Percentiles rank a stretch among this genome's conserved stretches.
Evolutionary conservation across 2,888 invertebrate genomes (phyloP).

Genomic region (Euzetes globulus): DNA sequence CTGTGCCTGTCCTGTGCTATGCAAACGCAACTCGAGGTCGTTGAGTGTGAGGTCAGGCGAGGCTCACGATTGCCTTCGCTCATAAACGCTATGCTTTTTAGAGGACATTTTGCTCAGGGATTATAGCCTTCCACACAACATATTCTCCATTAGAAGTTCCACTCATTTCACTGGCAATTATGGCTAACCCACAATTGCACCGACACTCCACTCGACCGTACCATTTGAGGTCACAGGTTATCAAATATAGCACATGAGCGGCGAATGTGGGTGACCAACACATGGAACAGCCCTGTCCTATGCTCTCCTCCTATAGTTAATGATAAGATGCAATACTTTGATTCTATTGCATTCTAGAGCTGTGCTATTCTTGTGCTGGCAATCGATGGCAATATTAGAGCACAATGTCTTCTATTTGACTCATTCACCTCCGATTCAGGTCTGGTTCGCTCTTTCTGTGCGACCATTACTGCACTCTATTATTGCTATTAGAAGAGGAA

Average conservation of each 20-base stretch:
- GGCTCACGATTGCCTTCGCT: constrained; percentile 1
- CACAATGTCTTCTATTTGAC: too few relatives aligned
- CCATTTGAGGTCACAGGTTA: constrained; percentile 6
- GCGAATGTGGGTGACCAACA: background rate
- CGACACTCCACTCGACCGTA: background rate
- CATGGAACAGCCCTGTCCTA: too few relatives aligned
- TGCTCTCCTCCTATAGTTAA: background rate
- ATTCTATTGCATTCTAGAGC: too few relatives aligned
- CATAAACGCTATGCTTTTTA: constrained; percentile 5
- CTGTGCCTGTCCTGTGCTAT: background rate
- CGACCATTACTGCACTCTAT: background rate
- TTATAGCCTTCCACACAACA: background rate
- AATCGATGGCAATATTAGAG: background rate
- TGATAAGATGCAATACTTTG: background rate
- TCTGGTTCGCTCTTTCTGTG: background rate
- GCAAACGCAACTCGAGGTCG: background rate
- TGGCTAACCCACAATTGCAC: background rate
- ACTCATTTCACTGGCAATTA: background rate
- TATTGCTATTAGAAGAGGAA: background rate
- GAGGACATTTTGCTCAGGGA: constrained; percentile 19
- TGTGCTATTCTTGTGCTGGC: background rate
- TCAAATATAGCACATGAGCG: background rate
- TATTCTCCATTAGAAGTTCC: background rate
- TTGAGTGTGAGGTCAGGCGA: constrained; percentile 16
- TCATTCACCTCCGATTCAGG: background rate